Conservation (phyloP, 2,797 vertebrate genomes). For the Microchirus variegatus region DNA sequence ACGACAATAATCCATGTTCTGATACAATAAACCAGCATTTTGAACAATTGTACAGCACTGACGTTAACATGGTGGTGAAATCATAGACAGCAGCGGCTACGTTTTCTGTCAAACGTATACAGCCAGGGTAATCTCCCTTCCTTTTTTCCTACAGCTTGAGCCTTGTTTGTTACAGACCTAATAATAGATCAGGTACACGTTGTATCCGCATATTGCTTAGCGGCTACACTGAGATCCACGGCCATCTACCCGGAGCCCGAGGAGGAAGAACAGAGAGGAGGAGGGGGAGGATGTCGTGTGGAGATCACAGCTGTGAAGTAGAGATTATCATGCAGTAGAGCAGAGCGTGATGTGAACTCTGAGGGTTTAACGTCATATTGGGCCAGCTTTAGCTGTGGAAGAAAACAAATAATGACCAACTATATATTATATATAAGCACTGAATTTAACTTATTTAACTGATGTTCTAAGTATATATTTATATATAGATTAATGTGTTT, state of each 20-base stretch:
- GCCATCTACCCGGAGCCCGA: slow-evolving; percentile 46
- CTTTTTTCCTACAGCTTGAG: slow-evolving; percentile 33
- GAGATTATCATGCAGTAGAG: background rate
- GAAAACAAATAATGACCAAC: too few species aligned
- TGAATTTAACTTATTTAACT: too few species aligned
- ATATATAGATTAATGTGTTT: too few species aligned
- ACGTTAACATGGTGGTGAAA: accelerated
- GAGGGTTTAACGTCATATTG: too few species aligned
- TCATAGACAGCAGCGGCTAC: background rate
- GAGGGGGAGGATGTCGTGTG: background rate
- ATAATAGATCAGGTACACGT: slow-evolving; percentile 70
- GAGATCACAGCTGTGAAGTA: slow-evolving; percentile 11
- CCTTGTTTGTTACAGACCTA: slow-evolving; percentile 64
- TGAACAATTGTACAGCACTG: background rate
- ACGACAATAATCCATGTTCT: background rate
- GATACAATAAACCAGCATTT: background rate
- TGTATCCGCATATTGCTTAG: slow-evolving; percentile 49
- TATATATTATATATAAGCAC: too few species aligned
- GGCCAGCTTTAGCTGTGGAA: too few species aligned
- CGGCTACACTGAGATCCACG: slow-evolving; percentile 62
- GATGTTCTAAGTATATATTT: too few species aligned
- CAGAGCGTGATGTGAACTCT: too few species aligned
- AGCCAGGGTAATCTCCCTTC: background rate
- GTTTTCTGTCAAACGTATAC: background rate
- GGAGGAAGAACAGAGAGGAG: background rate